Evolutionary conservation across 1,140 invertebrate genomes (phyloP), one percentile per base, ranked within the genome.

Genomic region (Neodiprion lecontei): DNA sequence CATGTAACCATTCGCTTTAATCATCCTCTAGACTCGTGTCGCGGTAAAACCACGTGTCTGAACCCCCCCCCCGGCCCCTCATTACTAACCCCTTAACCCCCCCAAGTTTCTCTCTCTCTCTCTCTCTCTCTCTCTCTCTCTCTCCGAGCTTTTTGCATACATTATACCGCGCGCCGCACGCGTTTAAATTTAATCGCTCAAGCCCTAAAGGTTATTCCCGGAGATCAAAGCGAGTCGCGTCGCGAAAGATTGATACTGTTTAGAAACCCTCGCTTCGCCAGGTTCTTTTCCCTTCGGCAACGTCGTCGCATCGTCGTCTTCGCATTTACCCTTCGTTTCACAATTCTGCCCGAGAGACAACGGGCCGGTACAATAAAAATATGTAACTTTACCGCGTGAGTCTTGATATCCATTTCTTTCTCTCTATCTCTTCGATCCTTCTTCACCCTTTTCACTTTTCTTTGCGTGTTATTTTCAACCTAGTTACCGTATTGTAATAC

Each of bases 131-230:
- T 17, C 17, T 65, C 61, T 17, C 61, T 65, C 4, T 69, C 47
- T 66, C 48, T 66, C 28, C 12, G 12, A 70, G 69, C 47, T 65
- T 67, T 61, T 67, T 21, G 47, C 17, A 65, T 23, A 66, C 65
- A 48, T 67, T 76, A 67, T 61, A 65, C 72, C 48, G 11, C 76
- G 74, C 5, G 66, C 67, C 47, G 53, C 40, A 14, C 12, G 73
- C n/a, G 40, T 47, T 23, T 68, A 72, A 47, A 77, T 79, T 81
- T 79, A 81, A 81, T 81, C 80, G 78, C 73, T 72, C 48, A 67
- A 79, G 75, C 80, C 74, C 53, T 23, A 23, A 21, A 61, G 14
- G 72, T 71, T 76, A 76, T 76, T 76, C 74, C 74, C 61, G 72
- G 49, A 74, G 75, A 74, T 76, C 72, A 76, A 76, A 74, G 72